A percentile compares a stretch with the other conserved stretches of the same genome.
Conservation (phyloP, 2,113 vertebrate genomes). For the Craseonycteris thonglongyai region DNA sequence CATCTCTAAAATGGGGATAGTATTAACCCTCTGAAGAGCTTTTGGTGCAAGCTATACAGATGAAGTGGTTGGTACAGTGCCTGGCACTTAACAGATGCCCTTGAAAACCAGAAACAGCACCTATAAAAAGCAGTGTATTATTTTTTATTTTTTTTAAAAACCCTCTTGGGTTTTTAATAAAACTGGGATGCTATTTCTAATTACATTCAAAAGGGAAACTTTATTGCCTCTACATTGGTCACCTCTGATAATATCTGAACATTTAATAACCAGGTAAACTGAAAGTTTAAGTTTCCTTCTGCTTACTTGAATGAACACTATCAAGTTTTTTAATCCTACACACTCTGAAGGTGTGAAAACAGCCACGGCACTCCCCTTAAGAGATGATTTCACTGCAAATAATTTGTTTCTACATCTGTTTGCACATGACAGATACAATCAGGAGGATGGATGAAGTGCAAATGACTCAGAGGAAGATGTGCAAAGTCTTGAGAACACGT, state of each 20-base stretch:
- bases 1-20: neutral
- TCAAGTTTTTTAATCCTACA: neutral
- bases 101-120: neutral
- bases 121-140: neutral
- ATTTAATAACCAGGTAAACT: neutral
- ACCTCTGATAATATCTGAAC: neutral
- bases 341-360: slow-evolving; percentile 47
- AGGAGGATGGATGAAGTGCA: slow-evolving; percentile 12
- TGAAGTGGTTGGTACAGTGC: neutral
- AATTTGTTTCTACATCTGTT: slow-evolving; percentile 55
- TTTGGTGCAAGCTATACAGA: neutral
- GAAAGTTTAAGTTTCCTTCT: slow-evolving; percentile 1
- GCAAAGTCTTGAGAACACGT: neutral
- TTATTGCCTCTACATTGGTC: neutral
- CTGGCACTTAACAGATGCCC: neutral
- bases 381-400: slow-evolving; percentile 52
- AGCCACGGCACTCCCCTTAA: neutral
- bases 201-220: neutral
- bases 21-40: neutral
- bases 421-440: slow-evolving; percentile 47
- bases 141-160: neutral
- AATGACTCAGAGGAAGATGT: slow-evolving; percentile 42
- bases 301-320: neutral
- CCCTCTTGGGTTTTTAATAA: too few relatives aligned
- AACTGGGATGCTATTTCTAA: neutral